Base-by-base conservation (phyloP, 2,113 vertebrate species). In the Calidris pugnax region DNA sequence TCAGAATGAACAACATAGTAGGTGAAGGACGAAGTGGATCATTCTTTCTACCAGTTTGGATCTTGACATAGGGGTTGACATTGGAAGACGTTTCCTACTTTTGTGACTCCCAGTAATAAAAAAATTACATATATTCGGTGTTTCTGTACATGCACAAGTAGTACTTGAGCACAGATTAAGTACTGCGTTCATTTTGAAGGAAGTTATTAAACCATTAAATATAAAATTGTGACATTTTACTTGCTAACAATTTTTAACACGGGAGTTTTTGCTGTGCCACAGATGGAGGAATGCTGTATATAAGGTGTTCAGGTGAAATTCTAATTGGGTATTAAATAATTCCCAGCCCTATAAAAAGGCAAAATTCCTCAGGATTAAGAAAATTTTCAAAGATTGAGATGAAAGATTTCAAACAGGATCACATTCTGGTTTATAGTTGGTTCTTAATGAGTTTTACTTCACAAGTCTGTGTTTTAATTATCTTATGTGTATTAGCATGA, bases 401-500 rank as follows among this genome's bases (percentile, higher is more conserved):
- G 57, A 80, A 94, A 53, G 68, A 64, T 93, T 96, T 96, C 72
- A 89, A 35, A 37, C 48, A 35, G 51, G 19, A 53, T 93, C 22
- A 73, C 32, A 28, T 84, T 89, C 78, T 80, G 12, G 27, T 95
- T 90, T 87, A 13, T 53, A 82, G 21, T 35, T 95, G 37, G 51
- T 75, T 96, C 85, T 89, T 93, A 79, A 89, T 74, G 76, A 87
- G 64, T 96, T 97, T 93, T 94, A 57, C 73, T 59, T 93, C 57
- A 8, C 75, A 73, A 50, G 48, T 67, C 64, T 71, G 2, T 92
- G 59, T 85, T 90, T 85, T 37, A 85, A 72, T 96, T 94, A 57
- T 87, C 94, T 95, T 91, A 67, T 66, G 19, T 94, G 56, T 50
- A 41, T 68, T 93, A 77, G 69, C 56, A 63, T 83, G 93, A 86